A percentile compares a stretch with the other conserved stretches of the same genome.
phyloP scores from a whole-genome alignment of 2,888 invertebrate genomes.

The Elysia crispata region DNA sequence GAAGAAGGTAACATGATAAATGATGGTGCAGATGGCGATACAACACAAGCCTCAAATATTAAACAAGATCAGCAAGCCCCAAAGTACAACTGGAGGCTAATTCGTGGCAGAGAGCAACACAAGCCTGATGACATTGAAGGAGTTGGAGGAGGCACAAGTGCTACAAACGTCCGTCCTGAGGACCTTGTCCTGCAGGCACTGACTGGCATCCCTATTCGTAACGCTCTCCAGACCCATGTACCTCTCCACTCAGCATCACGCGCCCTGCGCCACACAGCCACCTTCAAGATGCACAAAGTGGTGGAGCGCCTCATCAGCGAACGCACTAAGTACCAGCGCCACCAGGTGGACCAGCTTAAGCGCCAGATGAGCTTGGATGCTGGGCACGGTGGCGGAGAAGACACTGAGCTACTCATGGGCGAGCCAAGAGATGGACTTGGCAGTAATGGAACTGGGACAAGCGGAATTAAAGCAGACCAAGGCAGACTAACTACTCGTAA shows the following conservation, averaged over 20 bases:
- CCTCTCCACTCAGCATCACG: conserved; percentile 68
- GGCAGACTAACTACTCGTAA: too few relatives aligned
- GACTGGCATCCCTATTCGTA: conserved; percentile 63
- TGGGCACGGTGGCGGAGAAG: background rate
- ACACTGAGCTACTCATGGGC: too few relatives aligned
- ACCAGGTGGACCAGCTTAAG: conserved; percentile 65
- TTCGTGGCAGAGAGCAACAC: conserved; percentile 54
- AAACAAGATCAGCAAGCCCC: conserved; percentile 24
- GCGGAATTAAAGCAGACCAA: too few relatives aligned
- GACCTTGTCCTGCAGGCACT: conserved; percentile 68
- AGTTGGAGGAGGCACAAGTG: conserved; percentile 47
- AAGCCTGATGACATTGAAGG: conserved; percentile 52
- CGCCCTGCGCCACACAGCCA: conserved; percentile 71
- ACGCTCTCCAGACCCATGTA: conserved; percentile 52
- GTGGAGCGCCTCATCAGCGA: conserved; percentile 68
- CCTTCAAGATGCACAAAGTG: conserved; percentile 72
- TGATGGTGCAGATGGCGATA: background rate
- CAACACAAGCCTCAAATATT: background rate
- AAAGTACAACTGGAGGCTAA: conserved; percentile 64
- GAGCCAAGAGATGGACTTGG: too few relatives aligned
- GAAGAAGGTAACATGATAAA: background rate
- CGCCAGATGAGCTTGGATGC: conserved; percentile 36
- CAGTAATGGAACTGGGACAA: too few relatives aligned
- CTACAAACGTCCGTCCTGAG: conserved; percentile 58
- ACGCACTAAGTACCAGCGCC: conserved; percentile 66